Evolutionary conservation across 2,888 invertebrate species (phyloP).

Genomic region (Troides aeacus): DNA sequence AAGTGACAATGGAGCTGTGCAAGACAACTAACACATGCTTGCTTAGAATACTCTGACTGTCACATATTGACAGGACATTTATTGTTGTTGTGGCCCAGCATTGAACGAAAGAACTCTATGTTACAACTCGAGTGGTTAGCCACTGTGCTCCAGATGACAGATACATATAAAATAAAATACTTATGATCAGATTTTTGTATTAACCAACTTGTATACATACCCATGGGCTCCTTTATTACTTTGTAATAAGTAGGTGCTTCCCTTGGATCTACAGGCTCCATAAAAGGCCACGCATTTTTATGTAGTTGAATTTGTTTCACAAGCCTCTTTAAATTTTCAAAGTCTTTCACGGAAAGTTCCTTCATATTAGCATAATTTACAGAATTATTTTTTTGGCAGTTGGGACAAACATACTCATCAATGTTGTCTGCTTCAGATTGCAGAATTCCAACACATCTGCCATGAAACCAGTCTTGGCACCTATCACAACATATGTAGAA

Average conservation of each 20-base stretch:
- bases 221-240: constrained; percentile 97
- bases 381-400: constrained; percentile 93
- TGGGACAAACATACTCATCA: constrained; percentile 97
- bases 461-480: constrained; percentile 99
- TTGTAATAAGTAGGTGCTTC: constrained; percentile 98
- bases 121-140: too few species aligned
- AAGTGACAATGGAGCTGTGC: too few species aligned
- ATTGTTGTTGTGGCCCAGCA: too few species aligned
- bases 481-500: constrained; percentile 99
- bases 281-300: constrained; percentile 98
- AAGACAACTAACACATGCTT: too few species aligned
- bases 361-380: constrained; percentile 95
- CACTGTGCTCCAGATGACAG: too few species aligned
- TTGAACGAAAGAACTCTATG: too few species aligned
- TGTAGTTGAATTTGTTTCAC: constrained; percentile 95
- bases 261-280: constrained; percentile 97
- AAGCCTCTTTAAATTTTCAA: constrained; percentile 89
- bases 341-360: constrained; percentile 87
- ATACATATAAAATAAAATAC: too few species aligned
- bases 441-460: constrained; percentile 96
- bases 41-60: too few species aligned
- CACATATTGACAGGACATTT: too few species aligned
- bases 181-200: neutral
- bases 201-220: constrained; percentile 74
- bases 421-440: constrained; percentile 96